Conservation (phyloP, 1,140 invertebrate genomes). For the Macrotrachela quadricornifera region DNA sequence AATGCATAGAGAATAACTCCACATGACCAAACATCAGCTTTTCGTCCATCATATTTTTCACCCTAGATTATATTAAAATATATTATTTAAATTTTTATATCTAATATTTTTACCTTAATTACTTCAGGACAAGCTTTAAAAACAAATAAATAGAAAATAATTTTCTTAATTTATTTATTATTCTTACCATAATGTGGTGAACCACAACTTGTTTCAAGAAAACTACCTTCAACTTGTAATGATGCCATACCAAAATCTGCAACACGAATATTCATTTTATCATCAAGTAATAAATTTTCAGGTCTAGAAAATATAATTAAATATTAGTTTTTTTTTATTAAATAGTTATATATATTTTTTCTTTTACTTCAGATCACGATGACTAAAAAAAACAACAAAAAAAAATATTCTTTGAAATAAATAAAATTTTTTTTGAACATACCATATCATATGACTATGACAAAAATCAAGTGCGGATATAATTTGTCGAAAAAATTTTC, state of each 20-base stretch:
- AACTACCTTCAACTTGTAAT: slow-evolving; percentile 83
- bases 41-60: slow-evolving; percentile 93
- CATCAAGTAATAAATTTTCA: slow-evolving; percentile 89
- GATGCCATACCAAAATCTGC: slow-evolving; percentile 99
- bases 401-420: not conserved
- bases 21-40: slow-evolving; percentile 95
- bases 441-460: slow-evolving; percentile 99
- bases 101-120: slow-evolving; percentile 56
- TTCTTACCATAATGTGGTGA: slow-evolving; percentile 1
- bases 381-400: slow-evolving; percentile 42
- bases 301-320: slow-evolving; percentile 33
- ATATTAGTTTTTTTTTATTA: too few relatives aligned
- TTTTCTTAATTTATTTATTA: too few relatives aligned
- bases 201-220: slow-evolving; percentile 96
- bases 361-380: slow-evolving; percentile 66
- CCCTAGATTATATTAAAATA: slow-evolving; percentile 41
- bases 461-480: slow-evolving; percentile 98
- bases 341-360: too few relatives aligned
- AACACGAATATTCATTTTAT: slow-evolving; percentile 96
- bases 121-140: slow-evolving; percentile 79
- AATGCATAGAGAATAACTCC: slow-evolving; percentile 96
- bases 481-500: slow-evolving; percentile 93
- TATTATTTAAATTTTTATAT: slow-evolving; percentile 1
- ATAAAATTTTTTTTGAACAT: slow-evolving; percentile 32
- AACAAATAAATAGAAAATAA: too few relatives aligned